Evolutionary conservation across 2,797 vertebrate species (phyloP).

Genomic region (Ptychobarbus kaznakovi): DNA sequence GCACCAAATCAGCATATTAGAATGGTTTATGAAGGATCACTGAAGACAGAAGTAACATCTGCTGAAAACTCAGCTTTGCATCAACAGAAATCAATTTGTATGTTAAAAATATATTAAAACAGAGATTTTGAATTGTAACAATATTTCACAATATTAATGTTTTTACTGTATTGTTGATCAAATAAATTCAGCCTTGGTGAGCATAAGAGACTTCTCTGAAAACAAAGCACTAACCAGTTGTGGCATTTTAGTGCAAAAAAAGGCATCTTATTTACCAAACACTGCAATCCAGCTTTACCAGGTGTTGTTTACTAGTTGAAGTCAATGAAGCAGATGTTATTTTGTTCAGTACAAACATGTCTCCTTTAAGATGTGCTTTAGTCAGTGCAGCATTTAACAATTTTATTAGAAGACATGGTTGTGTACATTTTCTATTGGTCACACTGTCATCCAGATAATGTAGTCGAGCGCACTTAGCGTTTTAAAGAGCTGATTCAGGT

Average conservation of each 20-base stretch:
- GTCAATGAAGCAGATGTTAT: too few species aligned
- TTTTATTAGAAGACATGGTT: background rate
- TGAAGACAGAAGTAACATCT: too few species aligned
- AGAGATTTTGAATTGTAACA: too few species aligned
- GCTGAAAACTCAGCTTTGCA: background rate
- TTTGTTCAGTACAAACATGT: background rate
- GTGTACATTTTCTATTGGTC: background rate
- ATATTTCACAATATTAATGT: background rate
- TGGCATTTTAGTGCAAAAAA: background rate
- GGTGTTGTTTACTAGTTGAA: background rate
- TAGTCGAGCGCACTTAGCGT: background rate
- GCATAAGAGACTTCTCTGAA: too few species aligned
- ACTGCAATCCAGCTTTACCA: background rate
- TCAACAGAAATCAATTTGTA: background rate
- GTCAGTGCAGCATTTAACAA: background rate
- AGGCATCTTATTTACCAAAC: background rate
- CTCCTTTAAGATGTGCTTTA: background rate
- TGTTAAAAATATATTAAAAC: background rate
- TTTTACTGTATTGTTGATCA: too few species aligned
- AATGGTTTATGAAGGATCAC: background rate
- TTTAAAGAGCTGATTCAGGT: conserved; percentile 10
- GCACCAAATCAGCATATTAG: background rate
- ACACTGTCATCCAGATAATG: background rate
- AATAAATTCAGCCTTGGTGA: too few species aligned
- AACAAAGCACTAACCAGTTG: background rate